These are phyloP conservation scores for Eumaeus atala DNA, from an alignment of 1,140 invertebrate genomes.

Conservation along the genomic window DNA sequence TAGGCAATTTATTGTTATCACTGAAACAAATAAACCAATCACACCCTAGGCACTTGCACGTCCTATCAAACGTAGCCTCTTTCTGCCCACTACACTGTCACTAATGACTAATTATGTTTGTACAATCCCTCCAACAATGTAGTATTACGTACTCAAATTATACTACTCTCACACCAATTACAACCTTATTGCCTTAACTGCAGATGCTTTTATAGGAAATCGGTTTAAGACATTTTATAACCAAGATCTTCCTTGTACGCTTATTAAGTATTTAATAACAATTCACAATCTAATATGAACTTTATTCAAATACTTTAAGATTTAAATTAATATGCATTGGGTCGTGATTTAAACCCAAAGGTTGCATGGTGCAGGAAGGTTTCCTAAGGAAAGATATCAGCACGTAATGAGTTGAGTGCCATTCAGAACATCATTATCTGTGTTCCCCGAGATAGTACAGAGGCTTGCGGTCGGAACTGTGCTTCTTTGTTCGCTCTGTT, in stretches of 20 bases:
- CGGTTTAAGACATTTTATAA: conserved; percentile 34
- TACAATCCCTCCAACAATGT: conserved; percentile 47
- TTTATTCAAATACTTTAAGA: conserved; percentile 15
- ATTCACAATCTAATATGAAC: conserved; percentile 22
- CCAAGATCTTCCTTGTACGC: conserved; percentile 31
- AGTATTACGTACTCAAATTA: conserved; percentile 30
- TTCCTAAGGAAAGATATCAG: conserved; percentile 60
- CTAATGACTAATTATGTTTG: conserved; percentile 66
- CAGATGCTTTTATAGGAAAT: conserved; percentile 13
- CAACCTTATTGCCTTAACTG: conserved; percentile 22
- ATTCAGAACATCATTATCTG: conserved; percentile 62
- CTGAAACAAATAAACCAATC: conserved; percentile 36
- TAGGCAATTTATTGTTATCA: too few relatives aligned
- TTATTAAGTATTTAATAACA: conserved; percentile 57
- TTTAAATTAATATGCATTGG: conserved; percentile 23
- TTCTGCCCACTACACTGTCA: conserved; percentile 52
- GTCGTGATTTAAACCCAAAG: conserved; percentile 26
- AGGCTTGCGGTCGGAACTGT: conserved; percentile 27
- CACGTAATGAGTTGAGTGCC: conserved; percentile 63
- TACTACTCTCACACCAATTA: conserved; percentile 21
- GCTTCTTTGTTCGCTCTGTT: conserved; percentile 24
- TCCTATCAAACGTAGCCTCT: conserved; percentile 49
- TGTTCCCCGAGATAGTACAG: conserved; percentile 35
- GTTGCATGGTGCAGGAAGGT: conserved; percentile 25
- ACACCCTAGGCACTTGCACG: conserved; percentile 31